Base-by-base conservation (phyloP, 2,888 invertebrate genomes). In the Acrocyrtus sp. region DNA sequence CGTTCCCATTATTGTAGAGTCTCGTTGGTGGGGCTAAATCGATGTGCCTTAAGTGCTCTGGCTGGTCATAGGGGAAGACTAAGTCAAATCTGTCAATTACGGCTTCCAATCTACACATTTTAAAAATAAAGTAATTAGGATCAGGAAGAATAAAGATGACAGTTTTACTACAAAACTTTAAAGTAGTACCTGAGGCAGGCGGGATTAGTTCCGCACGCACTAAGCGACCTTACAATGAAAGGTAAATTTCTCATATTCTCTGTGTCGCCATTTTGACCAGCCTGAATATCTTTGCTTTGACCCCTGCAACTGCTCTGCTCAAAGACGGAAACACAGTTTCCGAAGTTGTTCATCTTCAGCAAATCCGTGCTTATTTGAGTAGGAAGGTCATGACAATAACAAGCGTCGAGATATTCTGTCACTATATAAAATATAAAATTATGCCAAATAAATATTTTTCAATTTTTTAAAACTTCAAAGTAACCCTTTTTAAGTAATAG, bases 1-100 rank as follows among this genome's bases (percentile, higher is more conserved):
- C 58, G 19, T 27, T 47, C 3, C 58, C 58, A 17, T 58, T 58
- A 21, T 58, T 58, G 1, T 4, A 15, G 19, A 58, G 47, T 8
- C 45, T 15, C 5, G 58, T 58, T 47, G 22, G 43, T 3, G 58
- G 2, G 3, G 58, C 45, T 34, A 58, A n/a, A 51, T 24, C 5
- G 10, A 51, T 24, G 12, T 51, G n/a, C n/a, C n/a, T n/a, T n/a
- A n/a, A n/a, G n/a, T n/a, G n/a, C n/a, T n/a, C n/a, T n/a, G n/a
- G n/a, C n/a, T n/a, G n/a, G n/a, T n/a, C n/a, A n/a, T n/a, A n/a
- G n/a, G n/a, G n/a, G n/a, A n/a, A n/a, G n/a, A n/a, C n/a, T n/a
- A n/a, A n/a, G n/a, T n/a, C n/a, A n/a, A n/a, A n/a, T n/a, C n/a
- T n/a, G n/a, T n/a, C n/a, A n/a, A n/a, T n/a, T n/a, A n/a, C n/a